Evolutionary conservation across 2,888 invertebrate species (phyloP).

Genomic region (Rhagophthalmus giganteus): DNA sequence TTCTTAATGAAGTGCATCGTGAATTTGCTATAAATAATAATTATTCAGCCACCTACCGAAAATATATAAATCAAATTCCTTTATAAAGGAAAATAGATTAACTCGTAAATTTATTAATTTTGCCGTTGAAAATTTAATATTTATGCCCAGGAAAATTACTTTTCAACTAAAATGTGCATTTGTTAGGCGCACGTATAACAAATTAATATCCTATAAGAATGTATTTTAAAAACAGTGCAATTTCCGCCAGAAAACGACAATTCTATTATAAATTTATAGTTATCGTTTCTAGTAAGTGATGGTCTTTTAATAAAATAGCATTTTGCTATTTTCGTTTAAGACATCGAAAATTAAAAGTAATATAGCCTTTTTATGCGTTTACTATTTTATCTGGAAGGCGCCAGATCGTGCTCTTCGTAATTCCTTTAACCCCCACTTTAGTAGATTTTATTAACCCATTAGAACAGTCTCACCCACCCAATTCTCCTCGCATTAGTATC

Average conservation of each 20-base stretch:
- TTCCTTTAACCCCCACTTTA: slow-evolving; percentile 29
- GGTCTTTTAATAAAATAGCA: slow-evolving; percentile 23
- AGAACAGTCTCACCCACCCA: slow-evolving; percentile 23
- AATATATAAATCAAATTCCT: too few species aligned
- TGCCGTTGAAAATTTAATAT: background rate
- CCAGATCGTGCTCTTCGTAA: slow-evolving; percentile 22
- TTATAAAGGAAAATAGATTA: too few species aligned
- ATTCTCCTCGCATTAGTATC: slow-evolving; percentile 26
- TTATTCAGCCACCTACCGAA: too few species aligned
- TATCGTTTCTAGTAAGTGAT: too few species aligned
- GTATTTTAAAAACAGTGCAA: too few species aligned
- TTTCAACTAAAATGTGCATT: slow-evolving; percentile 2
- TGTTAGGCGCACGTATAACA: background rate
- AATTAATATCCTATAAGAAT: too few species aligned
- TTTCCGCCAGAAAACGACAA: too few species aligned
- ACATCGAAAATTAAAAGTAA: slow-evolving; percentile 30
- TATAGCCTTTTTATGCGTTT: slow-evolving; percentile 23
- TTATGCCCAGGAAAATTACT: too few species aligned
- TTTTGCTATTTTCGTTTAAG: slow-evolving; percentile 16
- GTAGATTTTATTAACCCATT: slow-evolving; percentile 29
- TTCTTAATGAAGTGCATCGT: too few species aligned
- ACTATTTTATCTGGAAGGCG: slow-evolving; percentile 24
- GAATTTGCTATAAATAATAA: too few species aligned
- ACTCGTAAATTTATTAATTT: background rate
- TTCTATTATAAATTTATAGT: too few species aligned